phyloP scores from a whole-genome alignment of 1,140 invertebrate genomes.

The Microvelia longipes region DNA sequence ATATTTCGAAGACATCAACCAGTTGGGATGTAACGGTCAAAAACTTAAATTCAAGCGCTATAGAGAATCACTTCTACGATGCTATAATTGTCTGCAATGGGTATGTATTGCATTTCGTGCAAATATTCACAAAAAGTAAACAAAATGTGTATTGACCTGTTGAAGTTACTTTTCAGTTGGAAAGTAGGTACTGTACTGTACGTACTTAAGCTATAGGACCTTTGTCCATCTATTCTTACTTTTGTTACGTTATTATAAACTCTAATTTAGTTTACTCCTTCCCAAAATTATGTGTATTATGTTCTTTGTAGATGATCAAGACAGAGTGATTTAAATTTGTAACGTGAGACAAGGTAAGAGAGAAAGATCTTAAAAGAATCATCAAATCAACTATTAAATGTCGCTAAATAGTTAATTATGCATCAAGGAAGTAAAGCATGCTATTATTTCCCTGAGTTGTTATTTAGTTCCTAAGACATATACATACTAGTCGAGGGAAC shows the following conservation, averaged over 20 bases:
- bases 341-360: no score
- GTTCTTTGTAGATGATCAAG: no score
- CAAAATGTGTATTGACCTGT: background rate
- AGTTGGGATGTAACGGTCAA: constrained; percentile 19
- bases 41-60: constrained; percentile 28
- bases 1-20: background rate
- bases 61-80: constrained; percentile 33
- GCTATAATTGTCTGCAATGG: constrained; percentile 48
- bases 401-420: no score
- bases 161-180: background rate
- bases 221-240: background rate
- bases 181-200: background rate
- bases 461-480: no score
- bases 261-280: background rate
- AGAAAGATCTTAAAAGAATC: no score
- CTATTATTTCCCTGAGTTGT: no score
- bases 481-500: no score
- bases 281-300: no score
- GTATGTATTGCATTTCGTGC: constrained; percentile 25
- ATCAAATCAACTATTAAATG: no score
- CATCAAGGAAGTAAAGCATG: no score
- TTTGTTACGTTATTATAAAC: background rate
- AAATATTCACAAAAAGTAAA: background rate
- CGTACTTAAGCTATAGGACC: background rate
- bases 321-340: no score